Conservation (phyloP, 2,113 vertebrate species). For the Xenopus borealis region DNA sequence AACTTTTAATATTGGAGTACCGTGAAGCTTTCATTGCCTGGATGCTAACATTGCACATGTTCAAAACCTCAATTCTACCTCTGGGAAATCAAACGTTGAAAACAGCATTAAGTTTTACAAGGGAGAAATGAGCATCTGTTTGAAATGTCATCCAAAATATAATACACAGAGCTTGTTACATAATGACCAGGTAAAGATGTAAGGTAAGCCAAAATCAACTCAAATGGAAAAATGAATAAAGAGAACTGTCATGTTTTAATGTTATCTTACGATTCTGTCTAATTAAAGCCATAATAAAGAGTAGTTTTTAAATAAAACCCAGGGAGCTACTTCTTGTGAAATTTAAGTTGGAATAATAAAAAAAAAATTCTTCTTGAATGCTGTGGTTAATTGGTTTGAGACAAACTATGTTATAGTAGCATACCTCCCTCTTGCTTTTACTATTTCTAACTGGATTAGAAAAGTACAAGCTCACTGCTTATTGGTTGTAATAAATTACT, state of each 20-base stretch:
- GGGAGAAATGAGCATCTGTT: constrained; percentile 39
- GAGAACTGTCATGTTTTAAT: too few species aligned
- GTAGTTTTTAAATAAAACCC: too few species aligned
- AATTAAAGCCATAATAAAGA: not conserved
- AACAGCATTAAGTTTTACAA: constrained; percentile 39
- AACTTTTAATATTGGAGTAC: constrained; percentile 27
- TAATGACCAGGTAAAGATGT: constrained; percentile 35
- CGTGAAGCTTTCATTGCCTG: constrained; percentile 13
- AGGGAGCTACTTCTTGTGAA: too few species aligned
- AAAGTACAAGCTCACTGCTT: too few species aligned
- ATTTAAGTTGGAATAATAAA: too few species aligned
- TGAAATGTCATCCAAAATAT: constrained; percentile 43
- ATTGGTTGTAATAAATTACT: too few species aligned
- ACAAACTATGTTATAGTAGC: too few species aligned
- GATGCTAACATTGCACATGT: constrained; percentile 30
- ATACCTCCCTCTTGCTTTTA: too few species aligned
- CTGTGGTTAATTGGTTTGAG: too few species aligned
- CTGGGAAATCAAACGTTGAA: constrained; percentile 39
- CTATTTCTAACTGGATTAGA: too few species aligned
- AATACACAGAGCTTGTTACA: constrained; percentile 30
- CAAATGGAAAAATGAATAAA: not conserved
- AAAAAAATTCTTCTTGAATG: too few species aligned
- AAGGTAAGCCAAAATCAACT: constrained; percentile 20
- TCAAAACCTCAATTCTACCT: constrained; percentile 26
- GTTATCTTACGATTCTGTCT: not conserved